Base-by-base conservation (phyloP, 1,140 invertebrate species). In the Tetramorium simillimum region DNA sequence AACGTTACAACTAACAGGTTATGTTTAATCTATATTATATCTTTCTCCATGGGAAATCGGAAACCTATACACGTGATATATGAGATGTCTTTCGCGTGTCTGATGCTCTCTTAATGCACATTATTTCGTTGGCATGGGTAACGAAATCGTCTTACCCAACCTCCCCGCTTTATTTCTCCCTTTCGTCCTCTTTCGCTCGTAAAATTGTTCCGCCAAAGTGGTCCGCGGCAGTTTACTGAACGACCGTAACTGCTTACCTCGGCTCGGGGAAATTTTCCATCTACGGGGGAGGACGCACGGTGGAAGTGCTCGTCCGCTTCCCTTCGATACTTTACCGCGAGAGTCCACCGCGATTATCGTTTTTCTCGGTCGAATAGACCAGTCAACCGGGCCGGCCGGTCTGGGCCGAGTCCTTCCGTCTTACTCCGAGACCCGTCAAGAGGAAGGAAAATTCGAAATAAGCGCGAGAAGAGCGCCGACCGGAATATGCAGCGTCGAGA, bases 181-280 rank as follows among this genome's bases (percentile, higher is more conserved):
- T 58, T 49, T 62, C 37, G 46, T 76, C 43, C 86, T 49, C 86
- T 73, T 21, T 40, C 24, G 53, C 6, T 89, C 88, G 88, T 89
- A 89, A 89, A 89, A 88, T 88, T 85, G 76, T 80, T 70, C 51
- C 53, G 24, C 43, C 67, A 21, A 76, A 89, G 76, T 70, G 69
- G 86, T 80, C 67, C 56, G 37, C 86, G 69, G 53, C 51, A 75
- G 86, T 88, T 88, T 86, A 77, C 82, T 62, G 75, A 72, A 21
- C 78, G 88, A 81, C 77, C 88, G 86, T 60, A 89, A 88, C 87
- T 78, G 86, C 76, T 80, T 85, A 53, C 69, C 53, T 33, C 73
- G 86, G 12, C 49, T 82, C 18, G 77, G 63, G 63, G 56, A 49
- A 33, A 69, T 72, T 80, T 86, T 73, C 67, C 49, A 58, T 88